Percentiles rank a stretch among this genome's conserved stretches.
phyloP scores from a whole-genome alignment of 2,888 invertebrate species.

The Mantis religiosa region DNA sequence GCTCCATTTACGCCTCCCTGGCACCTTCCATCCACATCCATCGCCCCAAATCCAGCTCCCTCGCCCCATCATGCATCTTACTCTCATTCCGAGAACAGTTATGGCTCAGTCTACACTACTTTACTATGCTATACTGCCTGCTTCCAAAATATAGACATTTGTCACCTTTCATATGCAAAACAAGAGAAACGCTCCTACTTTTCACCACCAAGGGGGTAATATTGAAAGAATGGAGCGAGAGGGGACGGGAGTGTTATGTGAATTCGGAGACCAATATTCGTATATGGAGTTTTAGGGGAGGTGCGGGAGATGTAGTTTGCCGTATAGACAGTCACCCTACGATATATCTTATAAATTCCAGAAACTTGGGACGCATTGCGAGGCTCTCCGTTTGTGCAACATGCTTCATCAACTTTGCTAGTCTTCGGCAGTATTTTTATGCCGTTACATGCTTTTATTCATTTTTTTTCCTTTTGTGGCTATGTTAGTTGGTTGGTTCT shows the following conservation, averaged over 20 bases:
- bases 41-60: neutral
- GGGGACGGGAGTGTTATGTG: conserved; percentile 23
- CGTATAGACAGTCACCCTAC: conserved; percentile 1
- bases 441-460: no score
- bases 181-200: conserved; percentile 27
- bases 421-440: no score
- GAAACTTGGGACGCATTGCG: neutral
- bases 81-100: conserved; percentile 2
- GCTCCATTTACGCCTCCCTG: neutral
- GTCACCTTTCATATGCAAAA: conserved; percentile 34
- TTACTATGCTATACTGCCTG: conserved; percentile 5
- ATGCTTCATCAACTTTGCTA: no score
- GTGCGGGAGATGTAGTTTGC: neutral
- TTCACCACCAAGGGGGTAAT: conserved; percentile 31
- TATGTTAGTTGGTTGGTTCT: no score
- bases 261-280: conserved; percentile 33
- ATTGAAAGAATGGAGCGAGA: conserved; percentile 22
- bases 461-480: no score
- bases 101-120: neutral
- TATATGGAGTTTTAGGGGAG: conserved; percentile 19
- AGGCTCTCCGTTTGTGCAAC: no score
- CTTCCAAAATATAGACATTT: conserved; percentile 30
- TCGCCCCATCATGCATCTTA: conserved; percentile 7
- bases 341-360: conserved; percentile 1
- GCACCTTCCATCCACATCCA: neutral